These are phyloP conservation scores for Salvator merianae DNA, from an alignment of 2,113 vertebrate genomes.

Conservation along the genomic window DNA sequence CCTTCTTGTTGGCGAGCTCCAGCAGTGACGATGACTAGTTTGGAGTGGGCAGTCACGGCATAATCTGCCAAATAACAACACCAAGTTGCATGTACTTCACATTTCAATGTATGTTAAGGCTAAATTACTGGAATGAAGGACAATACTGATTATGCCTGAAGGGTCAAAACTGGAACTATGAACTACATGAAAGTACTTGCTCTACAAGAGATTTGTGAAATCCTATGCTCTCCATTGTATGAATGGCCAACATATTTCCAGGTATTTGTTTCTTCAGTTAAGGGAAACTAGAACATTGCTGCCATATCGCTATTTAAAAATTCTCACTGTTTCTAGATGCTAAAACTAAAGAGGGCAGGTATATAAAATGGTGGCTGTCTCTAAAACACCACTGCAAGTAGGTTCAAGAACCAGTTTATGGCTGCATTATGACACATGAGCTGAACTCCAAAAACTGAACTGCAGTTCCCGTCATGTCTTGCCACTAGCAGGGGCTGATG, in stretches of 20 bases:
- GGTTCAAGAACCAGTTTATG: too few relatives aligned
- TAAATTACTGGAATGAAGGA: background rate
- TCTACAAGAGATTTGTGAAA: background rate
- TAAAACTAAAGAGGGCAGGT: background rate
- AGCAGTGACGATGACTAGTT: constrained; percentile 93
- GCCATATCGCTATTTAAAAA: background rate
- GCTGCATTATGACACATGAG: too few relatives aligned
- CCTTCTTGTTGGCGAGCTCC: constrained; percentile 97
- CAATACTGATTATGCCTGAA: too few relatives aligned
- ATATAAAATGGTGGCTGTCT: background rate
- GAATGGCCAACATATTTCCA: background rate
- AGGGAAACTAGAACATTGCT: background rate
- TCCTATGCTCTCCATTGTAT: background rate
- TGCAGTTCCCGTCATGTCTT: too few relatives aligned
- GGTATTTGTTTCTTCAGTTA: background rate
- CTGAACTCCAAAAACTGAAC: too few relatives aligned
- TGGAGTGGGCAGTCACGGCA: constrained; percentile 92
- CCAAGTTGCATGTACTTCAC: background rate
- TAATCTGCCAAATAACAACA: constrained; percentile 82
- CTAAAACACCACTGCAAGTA: background rate
- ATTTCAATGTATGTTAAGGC: background rate
- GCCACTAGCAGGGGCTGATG: too few relatives aligned
- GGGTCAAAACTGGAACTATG: background rate
- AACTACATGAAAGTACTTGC: background rate
- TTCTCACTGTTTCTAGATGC: background rate